These are phyloP conservation scores for Ateles fusciceps DNA, from an alignment of 2,797 vertebrate species.

Conservation along the genomic window DNA sequence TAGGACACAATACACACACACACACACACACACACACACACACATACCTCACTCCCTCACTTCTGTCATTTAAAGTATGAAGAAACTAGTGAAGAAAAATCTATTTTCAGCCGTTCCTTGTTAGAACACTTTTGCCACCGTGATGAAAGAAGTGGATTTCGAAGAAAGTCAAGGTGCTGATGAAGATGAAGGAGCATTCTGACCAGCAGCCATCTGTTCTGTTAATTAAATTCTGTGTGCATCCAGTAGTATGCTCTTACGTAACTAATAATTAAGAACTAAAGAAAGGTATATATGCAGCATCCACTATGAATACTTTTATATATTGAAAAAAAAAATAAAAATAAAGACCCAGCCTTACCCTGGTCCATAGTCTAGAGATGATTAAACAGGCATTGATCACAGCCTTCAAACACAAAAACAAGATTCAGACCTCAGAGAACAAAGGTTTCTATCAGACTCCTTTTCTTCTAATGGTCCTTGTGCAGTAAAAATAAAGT, in stretches of 20 bases:
- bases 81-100: conserved; percentile 82
- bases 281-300: conserved; percentile 42
- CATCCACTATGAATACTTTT: background rate
- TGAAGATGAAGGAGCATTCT: conserved; percentile 81
- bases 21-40: conserved; percentile 35
- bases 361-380: conserved; percentile 48
- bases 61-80: conserved; percentile 84
- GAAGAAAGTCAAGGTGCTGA: conserved; percentile 83
- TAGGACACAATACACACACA: conserved; percentile 76
- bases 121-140: conserved; percentile 80
- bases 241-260: conserved; percentile 66
- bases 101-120: conserved; percentile 84
- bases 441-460: conserved; percentile 82
- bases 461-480: conserved; percentile 81
- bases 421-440: conserved; percentile 66
- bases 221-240: conserved; percentile 74
- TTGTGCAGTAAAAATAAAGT: conserved; percentile 85
- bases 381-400: conserved; percentile 65
- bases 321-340: background rate
- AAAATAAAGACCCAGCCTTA: conserved; percentile 32
- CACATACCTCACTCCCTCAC: conserved; percentile 63
- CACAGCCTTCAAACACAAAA: conserved; percentile 61
- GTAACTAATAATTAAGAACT: conserved; percentile 61
- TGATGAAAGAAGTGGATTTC: conserved; percentile 77
- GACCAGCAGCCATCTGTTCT: conserved; percentile 81